Evolutionary conservation across 2,113 vertebrate species (phyloP).

Genomic region (Macrotis lagotis): DNA sequence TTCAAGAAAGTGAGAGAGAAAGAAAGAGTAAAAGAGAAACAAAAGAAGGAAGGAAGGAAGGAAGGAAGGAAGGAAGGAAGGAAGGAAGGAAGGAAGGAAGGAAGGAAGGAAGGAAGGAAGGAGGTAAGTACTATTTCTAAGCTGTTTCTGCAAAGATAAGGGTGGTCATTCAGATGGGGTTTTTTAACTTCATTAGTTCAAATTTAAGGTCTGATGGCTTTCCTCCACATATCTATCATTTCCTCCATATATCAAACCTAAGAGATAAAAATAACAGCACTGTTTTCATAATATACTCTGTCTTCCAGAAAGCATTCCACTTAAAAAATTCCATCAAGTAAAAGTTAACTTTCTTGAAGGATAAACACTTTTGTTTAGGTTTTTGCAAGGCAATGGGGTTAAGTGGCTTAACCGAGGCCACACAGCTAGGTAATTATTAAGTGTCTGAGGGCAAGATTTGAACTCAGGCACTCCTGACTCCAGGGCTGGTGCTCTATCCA

Average conservation of each 20-base stretch:
- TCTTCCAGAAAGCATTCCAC: background rate
- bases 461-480: no score
- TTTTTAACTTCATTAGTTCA: background rate
- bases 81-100: background rate
- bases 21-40: no score
- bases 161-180: background rate
- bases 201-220: background rate
- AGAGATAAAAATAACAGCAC: background rate
- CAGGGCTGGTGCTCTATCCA: no score
- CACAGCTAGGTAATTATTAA: no score
- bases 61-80: background rate
- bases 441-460: no score
- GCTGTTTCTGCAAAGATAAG: fast-evolving
- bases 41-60: fast-evolving
- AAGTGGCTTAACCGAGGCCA: no score
- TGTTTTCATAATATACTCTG: background rate
- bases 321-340: background rate
- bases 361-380: background rate
- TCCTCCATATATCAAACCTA: background rate
- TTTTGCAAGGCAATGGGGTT: no score
- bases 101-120: background rate
- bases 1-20: no score
- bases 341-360: background rate
- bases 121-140: background rate
- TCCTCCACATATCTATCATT: background rate